Percentiles rank a stretch among this genome's conserved stretches.
Conservation (phyloP, 2,888 invertebrate species). For the Drosophila buzzatii region DNA sequence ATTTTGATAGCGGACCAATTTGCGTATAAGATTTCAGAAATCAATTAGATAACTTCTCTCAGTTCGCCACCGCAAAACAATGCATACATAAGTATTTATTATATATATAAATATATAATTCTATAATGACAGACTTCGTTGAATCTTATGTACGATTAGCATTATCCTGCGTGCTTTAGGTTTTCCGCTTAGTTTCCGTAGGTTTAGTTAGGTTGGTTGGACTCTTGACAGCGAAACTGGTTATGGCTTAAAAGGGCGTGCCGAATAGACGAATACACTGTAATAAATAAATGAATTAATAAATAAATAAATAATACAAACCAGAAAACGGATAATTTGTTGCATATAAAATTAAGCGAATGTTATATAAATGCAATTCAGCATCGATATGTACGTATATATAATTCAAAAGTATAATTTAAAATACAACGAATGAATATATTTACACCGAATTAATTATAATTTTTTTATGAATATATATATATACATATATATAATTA, state of each 20-base stretch:
- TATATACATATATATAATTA: conserved; percentile 61
- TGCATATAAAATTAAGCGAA: conserved; percentile 63
- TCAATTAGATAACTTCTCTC: conserved; percentile 77
- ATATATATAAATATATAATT: conserved; percentile 26
- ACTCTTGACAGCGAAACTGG: conserved; percentile 58
- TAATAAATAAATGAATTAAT: conserved; percentile 1
- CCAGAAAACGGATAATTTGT: conserved; percentile 65
- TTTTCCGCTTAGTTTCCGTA: conserved; percentile 63
- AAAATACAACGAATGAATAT: conserved; percentile 83
- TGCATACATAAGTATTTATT: conserved; percentile 37
- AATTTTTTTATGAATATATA: conserved; percentile 62
- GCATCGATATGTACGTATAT: conserved; percentile 40
- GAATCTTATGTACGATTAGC: conserved; percentile 47
- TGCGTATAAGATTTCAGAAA: conserved; percentile 83
- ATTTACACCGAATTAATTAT: conserved; percentile 73
- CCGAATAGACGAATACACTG: conserved; percentile 50
- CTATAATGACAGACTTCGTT: conserved; percentile 66
- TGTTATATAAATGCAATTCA: conserved; percentile 58
- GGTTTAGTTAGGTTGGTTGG: conserved; percentile 69
- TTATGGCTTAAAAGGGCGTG: conserved; percentile 51
- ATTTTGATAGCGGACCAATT: conserved; percentile 85
- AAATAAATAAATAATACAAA: conserved; percentile 32
- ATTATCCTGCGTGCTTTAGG: conserved; percentile 51
- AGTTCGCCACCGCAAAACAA: conserved; percentile 68
- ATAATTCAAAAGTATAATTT: conserved; percentile 66